Percentiles rank a stretch among this genome's conserved stretches.
Evolutionary conservation across 2,888 invertebrate species (phyloP).

Genomic region (Chydorus sphaericus): DNA sequence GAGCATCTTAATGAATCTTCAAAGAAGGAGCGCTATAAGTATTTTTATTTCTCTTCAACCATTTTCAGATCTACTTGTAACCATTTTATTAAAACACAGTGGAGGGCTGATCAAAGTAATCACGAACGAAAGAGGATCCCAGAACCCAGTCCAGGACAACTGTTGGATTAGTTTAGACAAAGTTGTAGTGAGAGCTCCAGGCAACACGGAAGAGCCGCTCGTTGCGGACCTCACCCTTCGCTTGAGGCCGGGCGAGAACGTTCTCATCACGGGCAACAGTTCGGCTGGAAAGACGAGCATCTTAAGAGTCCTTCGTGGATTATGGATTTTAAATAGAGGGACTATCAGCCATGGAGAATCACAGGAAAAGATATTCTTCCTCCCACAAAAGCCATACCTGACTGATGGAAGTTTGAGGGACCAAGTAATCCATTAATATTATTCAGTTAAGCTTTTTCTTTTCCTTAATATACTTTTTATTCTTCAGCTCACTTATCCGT

Average conservation of each 20-base stretch:
- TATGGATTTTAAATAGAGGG: constrained; percentile 34
- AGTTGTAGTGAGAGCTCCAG: constrained; percentile 7
- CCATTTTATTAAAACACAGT: too few relatives aligned
- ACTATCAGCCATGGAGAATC: constrained; percentile 21
- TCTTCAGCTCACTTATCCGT: constrained; percentile 23
- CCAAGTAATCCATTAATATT: constrained; percentile 30
- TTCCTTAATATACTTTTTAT: not conserved
- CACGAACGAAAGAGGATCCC: too few relatives aligned
- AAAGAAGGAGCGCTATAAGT: too few relatives aligned
- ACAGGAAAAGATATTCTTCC: constrained; percentile 32
- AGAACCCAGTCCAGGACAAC: too few relatives aligned
- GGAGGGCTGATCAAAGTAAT: too few relatives aligned
- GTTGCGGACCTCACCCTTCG: constrained; percentile 32
- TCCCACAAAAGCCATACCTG: constrained; percentile 40
- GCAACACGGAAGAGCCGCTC: constrained; percentile 9
- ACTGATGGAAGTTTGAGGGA: constrained; percentile 37
- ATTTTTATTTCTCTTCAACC: not conserved
- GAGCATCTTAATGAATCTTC: constrained; percentile 18
- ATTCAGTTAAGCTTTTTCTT: constrained; percentile 14
- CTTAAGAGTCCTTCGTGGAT: constrained; percentile 36
- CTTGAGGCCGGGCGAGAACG: constrained; percentile 30
- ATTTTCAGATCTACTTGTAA: too few relatives aligned
- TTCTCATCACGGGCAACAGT: constrained; percentile 40
- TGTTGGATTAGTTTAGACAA: too few relatives aligned
- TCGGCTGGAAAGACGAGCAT: constrained; percentile 41